These are phyloP conservation scores for Caenorhabditis sp. DNA, from an alignment of 2,888 invertebrate genomes.

Conservation along the genomic window DNA sequence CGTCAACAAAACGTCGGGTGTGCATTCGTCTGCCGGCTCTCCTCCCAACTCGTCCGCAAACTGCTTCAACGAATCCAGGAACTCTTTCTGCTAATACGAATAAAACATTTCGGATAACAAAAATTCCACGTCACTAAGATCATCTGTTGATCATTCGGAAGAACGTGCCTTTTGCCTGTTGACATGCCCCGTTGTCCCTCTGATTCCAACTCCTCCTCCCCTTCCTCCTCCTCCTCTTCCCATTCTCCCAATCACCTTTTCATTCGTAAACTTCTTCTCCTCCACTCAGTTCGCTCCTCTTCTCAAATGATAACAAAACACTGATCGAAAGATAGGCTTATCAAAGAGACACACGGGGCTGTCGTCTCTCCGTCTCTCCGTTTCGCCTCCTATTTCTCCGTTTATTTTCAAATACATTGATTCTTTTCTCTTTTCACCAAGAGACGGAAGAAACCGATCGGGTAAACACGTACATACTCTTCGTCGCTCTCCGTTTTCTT, in stretches of 20 bases:
- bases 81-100: too few species aligned
- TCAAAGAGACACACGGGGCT: conserved; percentile 7
- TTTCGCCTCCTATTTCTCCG: conserved; percentile 4
- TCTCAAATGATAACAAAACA: conserved; percentile 34
- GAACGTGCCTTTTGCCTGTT: too few species aligned
- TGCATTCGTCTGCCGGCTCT: too few species aligned
- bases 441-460: neutral
- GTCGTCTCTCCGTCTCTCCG: conserved; percentile 8
- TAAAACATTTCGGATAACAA: too few species aligned
- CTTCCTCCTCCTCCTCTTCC: neutral
- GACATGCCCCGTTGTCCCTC: too few species aligned
- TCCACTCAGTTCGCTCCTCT: neutral
- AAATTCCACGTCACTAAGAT: too few species aligned
- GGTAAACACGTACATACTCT: conserved; percentile 16
- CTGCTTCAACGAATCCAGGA: too few species aligned
- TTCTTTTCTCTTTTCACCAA: neutral
- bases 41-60: too few species aligned
- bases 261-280: conserved; percentile 3
- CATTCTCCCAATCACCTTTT: too few species aligned
- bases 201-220: too few species aligned
- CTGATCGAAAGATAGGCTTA: conserved; percentile 20
- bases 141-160: too few species aligned
- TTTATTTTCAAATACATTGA: conserved; percentile 8
- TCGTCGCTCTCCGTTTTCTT: neutral
- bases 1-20: too few species aligned